phyloP scores from a whole-genome alignment of 35 echinoderm and acorn worm species.

The Eucidaris tribuloides region DNA sequence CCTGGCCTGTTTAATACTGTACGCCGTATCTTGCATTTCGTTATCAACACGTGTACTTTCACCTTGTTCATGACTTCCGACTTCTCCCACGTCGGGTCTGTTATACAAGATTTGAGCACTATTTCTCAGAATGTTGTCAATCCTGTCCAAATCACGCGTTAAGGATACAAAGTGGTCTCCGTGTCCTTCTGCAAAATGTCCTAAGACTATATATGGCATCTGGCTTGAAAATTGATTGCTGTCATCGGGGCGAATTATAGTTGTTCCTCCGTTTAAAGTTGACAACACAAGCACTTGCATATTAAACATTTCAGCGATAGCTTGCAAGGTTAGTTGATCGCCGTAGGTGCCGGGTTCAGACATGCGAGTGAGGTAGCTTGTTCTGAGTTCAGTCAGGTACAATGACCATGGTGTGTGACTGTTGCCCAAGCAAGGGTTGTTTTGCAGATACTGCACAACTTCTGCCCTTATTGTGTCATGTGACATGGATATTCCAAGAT shows the following conservation, averaged over 20 bases:
- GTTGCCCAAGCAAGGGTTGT: not conserved
- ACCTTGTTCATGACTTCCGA: not conserved
- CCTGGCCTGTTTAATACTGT: not conserved
- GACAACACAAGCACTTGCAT: not conserved
- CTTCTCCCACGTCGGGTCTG: not conserved
- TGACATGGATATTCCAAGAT: not conserved
- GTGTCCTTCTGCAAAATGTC: not conserved
- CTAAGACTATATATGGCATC: not conserved
- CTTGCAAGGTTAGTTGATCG: conserved; percentile 3
- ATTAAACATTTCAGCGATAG: not conserved
- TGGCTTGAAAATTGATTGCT: not conserved
- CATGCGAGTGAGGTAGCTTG: not conserved
- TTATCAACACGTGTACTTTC: not conserved
- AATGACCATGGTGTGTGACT: not conserved
- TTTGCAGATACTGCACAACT: not conserved
- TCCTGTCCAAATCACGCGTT: not conserved
- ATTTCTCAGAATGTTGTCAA: not conserved
- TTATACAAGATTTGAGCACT: not conserved
- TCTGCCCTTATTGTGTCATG: not conserved
- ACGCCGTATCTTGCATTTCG: not conserved
- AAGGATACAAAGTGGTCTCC: not conserved
- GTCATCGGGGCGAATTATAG: not conserved
- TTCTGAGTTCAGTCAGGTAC: not conserved
- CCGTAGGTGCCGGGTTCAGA: not conserved
- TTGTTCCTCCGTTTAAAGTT: not conserved